phyloP scores from a whole-genome alignment of 1,140 invertebrate species.

The Diplogasteroides magnus region DNA sequence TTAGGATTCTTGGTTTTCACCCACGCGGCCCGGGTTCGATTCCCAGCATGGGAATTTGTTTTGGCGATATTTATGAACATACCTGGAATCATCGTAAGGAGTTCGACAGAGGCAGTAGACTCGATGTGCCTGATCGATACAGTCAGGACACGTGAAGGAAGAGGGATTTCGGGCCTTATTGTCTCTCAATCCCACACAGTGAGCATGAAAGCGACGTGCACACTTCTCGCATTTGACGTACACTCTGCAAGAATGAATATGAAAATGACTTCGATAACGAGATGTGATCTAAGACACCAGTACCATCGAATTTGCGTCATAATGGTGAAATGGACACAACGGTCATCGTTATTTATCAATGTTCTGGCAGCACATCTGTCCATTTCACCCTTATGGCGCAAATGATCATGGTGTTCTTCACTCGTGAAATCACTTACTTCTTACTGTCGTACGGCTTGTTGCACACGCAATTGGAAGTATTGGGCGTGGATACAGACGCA shows the following conservation, averaged over 20 bases:
- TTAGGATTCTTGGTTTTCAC: conserved; percentile 79
- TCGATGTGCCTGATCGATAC: neutral
- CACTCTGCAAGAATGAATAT: neutral
- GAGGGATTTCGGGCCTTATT: neutral
- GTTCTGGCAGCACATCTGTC: no score
- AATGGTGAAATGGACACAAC: no score
- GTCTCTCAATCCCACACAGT: neutral
- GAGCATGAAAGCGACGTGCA: neutral
- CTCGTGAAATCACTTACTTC: neutral
- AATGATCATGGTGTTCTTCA: no score
- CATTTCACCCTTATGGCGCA: no score
- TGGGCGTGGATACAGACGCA: no score
- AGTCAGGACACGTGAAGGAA: neutral
- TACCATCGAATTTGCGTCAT: no score
- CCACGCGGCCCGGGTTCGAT: conserved; percentile 77
- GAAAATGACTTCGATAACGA: no score
- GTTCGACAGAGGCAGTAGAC: neutral
- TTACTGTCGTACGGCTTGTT: neutral
- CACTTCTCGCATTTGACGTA: neutral
- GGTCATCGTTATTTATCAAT: no score
- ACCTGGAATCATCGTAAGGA: neutral
- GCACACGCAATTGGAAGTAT: no score
- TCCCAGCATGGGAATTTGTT: conserved; percentile 74
- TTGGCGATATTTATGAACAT: no score
- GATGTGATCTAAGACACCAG: no score